Base-by-base conservation (phyloP, 2,113 vertebrate genomes). In the Otis tarda region DNA sequence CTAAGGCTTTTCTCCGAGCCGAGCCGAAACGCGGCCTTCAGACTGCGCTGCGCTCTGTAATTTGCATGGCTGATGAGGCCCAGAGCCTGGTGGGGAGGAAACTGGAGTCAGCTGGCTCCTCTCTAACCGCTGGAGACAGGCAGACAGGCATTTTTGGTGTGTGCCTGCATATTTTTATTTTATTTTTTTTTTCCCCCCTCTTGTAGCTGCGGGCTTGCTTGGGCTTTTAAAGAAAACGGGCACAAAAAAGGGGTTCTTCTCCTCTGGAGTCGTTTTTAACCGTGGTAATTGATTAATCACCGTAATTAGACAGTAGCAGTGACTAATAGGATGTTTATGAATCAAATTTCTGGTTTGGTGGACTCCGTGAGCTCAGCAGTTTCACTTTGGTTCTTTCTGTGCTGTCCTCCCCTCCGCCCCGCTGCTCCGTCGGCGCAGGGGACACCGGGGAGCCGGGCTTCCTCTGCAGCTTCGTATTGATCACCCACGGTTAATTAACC, bases 21-120 rank as follows among this genome's bases (percentile, higher is more conserved):
- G 89, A 97, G 96, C 97, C 50, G 96, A 97, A 98, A 97, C 96
- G 96, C 89, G 93, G 95, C 97, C 98, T 97, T 97, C 96, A 96
- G 96, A 98, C 96, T 89, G 95, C 96, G 59, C 71, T 5, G 71
- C 96, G 97, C 95, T 97, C 98, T 98, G 89, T 98, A 98, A 98
- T 98, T 98, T 98, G 98, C 98, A 98, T 98, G 98, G 97, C 98
- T 98, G 96, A 98, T 98, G 97, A 98, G 95, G 83, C 91, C 94
- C 71, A 41, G 97, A 95, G 92, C 92, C 97, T 96, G 96, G 97
- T 97, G 97, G 82, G 64, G 97, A 97, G 98, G 97, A 98, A 98
- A 96, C 96, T 76, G 91, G 95, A 92, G 96, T 97, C 97, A 97
- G 97, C 97, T 94, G 94, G 91, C 96, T 95, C 82, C 95, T 94